Evolutionary conservation across 1,140 invertebrate genomes (phyloP), one percentile per base, ranked within the genome.

Genomic region (Parasteatoda tepidariorum): DNA sequence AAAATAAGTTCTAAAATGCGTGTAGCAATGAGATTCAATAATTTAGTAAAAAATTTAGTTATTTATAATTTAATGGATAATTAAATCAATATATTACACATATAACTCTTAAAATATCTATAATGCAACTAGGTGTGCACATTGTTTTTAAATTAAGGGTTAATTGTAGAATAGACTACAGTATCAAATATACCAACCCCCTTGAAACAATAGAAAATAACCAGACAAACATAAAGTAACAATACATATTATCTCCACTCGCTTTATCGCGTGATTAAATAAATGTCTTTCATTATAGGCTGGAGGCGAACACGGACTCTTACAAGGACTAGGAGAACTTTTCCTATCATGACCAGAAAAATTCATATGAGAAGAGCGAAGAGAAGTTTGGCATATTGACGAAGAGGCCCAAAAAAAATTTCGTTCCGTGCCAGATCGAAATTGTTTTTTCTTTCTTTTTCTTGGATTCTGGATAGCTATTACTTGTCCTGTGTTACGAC

Each of bases 401-500:
- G 66, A 15, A 41, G 66, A 68, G 34, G 38, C n/a, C n/a, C n/a
- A 68, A 68, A 68, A 41, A 48, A 48, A 48, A 18, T 48, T 48
- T n/a, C n/a, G n/a, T n/a, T n/a, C 62, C 34, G 30, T 66, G 31
- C 62, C 34, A 41, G 18, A 22, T 33, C 34, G 34, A 68, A 68
- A 68, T 41, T 24, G 34, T 68, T 26, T 38, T 26, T 67, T 34
- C 7, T 31, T 31, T 67, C 22, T 66, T 31, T 33, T 67, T 22
- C 22, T 41, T 68, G 5, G 33, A 68, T 34, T 68, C 66, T 41
- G 4, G 34, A 48, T 55, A 55, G 68, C 68, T 30, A 71, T 71
- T 71, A 71, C 48, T 28, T 22, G 15, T 57, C n/a, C 68, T 18
- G 55, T 31, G 68, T 71, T 71, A 71, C 68, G 48, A 71, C 68